A percentile compares a stretch with the other conserved stretches of the same genome.
These are phyloP conservation scores for Petrocephalus zakoni DNA, from an alignment of 2,113 vertebrate species.

Conservation along the genomic window DNA sequence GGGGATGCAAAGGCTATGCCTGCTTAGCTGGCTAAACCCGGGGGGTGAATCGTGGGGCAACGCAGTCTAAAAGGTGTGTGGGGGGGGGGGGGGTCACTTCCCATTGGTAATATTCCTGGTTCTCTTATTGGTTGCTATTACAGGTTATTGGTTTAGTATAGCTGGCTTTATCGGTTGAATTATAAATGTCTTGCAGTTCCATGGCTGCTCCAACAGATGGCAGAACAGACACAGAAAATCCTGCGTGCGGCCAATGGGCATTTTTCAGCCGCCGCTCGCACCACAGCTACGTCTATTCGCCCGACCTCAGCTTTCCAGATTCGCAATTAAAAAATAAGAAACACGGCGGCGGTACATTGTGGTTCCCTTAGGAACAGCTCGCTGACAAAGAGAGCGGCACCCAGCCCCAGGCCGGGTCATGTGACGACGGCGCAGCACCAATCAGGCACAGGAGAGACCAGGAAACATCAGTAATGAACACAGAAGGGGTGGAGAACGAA, in stretches of 20 bases:
- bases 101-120: not conserved
- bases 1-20: not conserved
- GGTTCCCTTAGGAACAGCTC: not conserved
- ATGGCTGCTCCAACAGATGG: constrained; percentile 10
- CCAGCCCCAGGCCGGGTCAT: not conserved
- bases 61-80: not conserved
- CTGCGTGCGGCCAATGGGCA: not conserved
- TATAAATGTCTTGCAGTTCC: constrained; percentile 8
- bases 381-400: not conserved
- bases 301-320: not conserved
- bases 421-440: not conserved
- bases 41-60: not conserved
- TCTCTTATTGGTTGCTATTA: not conserved
- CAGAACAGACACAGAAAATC: not conserved
- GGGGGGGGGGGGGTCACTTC: not conserved
- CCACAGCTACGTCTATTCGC: not conserved
- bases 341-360: not conserved
- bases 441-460: not conserved
- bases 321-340: not conserved
- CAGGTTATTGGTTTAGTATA: not conserved
- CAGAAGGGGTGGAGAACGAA: not conserved
- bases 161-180: not conserved
- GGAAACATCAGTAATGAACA: not conserved
- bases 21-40: no score
- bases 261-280: not conserved